Conservation (phyloP, 2,888 invertebrate genomes). For the Deilephila elpenor region DNA sequence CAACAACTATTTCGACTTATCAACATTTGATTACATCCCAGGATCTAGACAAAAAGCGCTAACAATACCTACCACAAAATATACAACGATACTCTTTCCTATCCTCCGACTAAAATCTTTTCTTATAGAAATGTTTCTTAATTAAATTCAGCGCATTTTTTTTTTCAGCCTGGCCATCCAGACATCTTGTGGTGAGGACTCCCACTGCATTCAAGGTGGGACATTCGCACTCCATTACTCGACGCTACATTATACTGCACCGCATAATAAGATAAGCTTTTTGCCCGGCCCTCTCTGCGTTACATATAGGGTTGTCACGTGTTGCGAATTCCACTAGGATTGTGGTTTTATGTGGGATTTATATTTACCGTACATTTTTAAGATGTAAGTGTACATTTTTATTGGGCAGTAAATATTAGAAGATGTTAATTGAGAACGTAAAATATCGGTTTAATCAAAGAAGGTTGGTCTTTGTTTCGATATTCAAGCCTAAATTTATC, state of each 20-base stretch:
- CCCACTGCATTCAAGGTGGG: slow-evolving; percentile 16
- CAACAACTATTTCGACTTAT: too few species aligned
- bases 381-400: too few species aligned
- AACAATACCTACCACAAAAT: neutral
- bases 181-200: slow-evolving; percentile 17
- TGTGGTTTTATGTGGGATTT: neutral
- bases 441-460: too few species aligned
- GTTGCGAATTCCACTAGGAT: neutral
- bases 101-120: neutral
- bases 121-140: neutral
- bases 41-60: too few species aligned
- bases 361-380: too few species aligned
- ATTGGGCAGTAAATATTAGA: too few species aligned
- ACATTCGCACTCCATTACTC: slow-evolving; percentile 27
- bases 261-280: slow-evolving; percentile 26
- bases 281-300: slow-evolving; percentile 15
- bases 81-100: neutral
- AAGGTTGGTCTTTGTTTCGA: too few species aligned
- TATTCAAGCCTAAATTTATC: too few species aligned
- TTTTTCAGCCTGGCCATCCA: neutral
- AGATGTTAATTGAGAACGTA: too few species aligned
- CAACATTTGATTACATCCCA: too few species aligned
- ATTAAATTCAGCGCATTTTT: slow-evolving; percentile 8
- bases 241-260: slow-evolving; percentile 21
- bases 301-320: slow-evolving; percentile 1